phyloP scores from a whole-genome alignment of 2,113 vertebrate genomes.

The Charina bottae region DNA sequence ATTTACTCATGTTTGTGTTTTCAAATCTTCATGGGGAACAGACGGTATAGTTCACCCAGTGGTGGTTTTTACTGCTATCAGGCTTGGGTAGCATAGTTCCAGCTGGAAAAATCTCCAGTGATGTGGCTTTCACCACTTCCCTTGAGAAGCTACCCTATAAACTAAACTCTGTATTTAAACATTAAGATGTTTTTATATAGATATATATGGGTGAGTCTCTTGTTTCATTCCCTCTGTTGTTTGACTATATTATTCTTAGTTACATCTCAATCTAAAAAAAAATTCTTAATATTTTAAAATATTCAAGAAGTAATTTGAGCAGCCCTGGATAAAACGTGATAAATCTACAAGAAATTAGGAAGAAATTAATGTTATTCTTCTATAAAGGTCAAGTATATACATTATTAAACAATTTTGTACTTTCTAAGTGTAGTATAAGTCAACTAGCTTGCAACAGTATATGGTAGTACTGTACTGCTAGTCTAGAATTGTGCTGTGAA shows the following conservation, averaged over 20 bases:
- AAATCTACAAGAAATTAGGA: not conserved
- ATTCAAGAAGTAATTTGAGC: slow-evolving; percentile 2
- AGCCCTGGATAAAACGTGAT: not conserved
- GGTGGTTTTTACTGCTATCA: not conserved
- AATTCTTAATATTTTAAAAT: not conserved
- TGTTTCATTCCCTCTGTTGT: not conserved
- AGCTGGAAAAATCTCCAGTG: not conserved
- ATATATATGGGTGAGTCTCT: not conserved
- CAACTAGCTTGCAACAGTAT: not conserved
- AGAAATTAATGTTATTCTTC: not conserved
- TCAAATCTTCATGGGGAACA: not conserved
- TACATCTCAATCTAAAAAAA: not conserved
- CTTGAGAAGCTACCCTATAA: not conserved
- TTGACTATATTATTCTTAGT: not conserved
- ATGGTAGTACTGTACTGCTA: not conserved
- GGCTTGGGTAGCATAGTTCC: rapidly evolving
- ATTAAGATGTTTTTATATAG: not conserved
- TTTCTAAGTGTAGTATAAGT: not conserved
- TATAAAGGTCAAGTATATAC: not conserved
- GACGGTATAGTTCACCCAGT: not conserved
- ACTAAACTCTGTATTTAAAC: slow-evolving; percentile 4
- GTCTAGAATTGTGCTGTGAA: not conserved
- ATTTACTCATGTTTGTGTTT: slow-evolving; percentile 14
- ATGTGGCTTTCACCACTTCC: slow-evolving; percentile 35
- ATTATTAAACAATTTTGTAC: not conserved